phyloP scores from a whole-genome alignment of 2,113 vertebrate species.

The Recurvirostra avosetta region DNA sequence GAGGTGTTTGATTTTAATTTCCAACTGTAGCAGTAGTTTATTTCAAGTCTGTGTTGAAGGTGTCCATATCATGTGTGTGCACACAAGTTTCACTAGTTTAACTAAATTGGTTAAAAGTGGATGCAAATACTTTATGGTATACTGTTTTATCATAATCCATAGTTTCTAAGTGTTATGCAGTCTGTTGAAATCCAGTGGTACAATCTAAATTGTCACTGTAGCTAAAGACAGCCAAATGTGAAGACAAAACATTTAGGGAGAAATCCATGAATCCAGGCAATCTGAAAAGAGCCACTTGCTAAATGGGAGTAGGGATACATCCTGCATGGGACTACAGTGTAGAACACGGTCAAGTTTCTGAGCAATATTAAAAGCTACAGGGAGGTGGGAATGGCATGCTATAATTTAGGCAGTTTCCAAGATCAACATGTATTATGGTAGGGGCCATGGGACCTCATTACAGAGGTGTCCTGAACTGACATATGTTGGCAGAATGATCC shows the following conservation, averaged over 20 bases:
- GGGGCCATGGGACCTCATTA: background rate
- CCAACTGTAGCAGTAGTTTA: background rate
- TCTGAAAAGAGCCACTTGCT: background rate
- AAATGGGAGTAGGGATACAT: background rate
- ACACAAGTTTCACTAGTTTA: background rate
- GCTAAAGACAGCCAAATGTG: background rate
- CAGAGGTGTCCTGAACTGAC: background rate
- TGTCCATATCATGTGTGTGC: background rate
- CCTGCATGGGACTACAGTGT: background rate
- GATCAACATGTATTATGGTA: background rate
- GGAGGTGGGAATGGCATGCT: background rate
- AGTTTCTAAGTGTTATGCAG: background rate
- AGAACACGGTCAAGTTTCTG: background rate
- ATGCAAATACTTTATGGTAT: background rate
- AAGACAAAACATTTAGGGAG: background rate
- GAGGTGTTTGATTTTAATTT: conserved; percentile 6
- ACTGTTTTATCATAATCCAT: background rate
- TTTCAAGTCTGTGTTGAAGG: background rate
- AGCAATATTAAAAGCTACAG: background rate
- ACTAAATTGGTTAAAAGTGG: background rate
- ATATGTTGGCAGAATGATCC: background rate
- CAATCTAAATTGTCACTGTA: background rate
- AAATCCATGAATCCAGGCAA: background rate
- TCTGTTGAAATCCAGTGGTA: background rate
- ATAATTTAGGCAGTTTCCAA: background rate